phyloP scores from a whole-genome alignment of 2,797 vertebrate species.

The Remorina albescens region DNA sequence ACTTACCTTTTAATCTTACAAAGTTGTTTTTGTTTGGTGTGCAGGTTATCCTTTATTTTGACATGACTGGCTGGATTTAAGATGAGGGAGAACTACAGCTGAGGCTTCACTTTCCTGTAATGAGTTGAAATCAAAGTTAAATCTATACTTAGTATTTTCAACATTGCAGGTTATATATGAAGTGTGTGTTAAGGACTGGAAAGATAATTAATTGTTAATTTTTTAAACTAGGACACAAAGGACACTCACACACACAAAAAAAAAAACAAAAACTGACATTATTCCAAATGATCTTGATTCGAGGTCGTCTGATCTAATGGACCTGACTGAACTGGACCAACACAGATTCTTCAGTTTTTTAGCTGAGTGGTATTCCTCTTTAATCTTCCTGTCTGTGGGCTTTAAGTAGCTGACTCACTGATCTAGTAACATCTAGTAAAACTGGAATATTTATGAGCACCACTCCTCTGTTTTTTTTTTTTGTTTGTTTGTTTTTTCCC shows the following conservation, averaged over 20 bases:
- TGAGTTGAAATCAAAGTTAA: too few species aligned
- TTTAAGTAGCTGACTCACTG: constrained; percentile 59
- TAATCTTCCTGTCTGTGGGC: constrained; percentile 38
- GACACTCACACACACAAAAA: too few species aligned
- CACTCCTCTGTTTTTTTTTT: constrained; percentile 36
- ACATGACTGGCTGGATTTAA: not conserved
- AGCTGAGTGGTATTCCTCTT: constrained; percentile 33
- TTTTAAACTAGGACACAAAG: not conserved
- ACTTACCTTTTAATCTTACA: not conserved
- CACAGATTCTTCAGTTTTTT: constrained; percentile 16
- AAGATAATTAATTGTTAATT: not conserved
- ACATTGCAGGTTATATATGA: not conserved
- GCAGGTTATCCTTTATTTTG: not conserved
- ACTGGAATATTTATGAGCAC: constrained; percentile 66
- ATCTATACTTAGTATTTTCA: too few species aligned
- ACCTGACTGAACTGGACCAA: constrained; percentile 13
- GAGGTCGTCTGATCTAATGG: not conserved
- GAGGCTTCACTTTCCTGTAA: too few species aligned
- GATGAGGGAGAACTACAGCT: too few species aligned
- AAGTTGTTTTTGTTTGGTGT: not conserved
- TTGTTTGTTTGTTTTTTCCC: too few species aligned
- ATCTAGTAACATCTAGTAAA: constrained; percentile 57
- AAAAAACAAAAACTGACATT: not conserved
- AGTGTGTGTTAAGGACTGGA: not conserved
- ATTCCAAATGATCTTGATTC: not conserved